Percentiles rank a stretch among this genome's conserved stretches.
phyloP scores from a whole-genome alignment of 2,888 invertebrate genomes.

The Agrochola lychnidis region DNA sequence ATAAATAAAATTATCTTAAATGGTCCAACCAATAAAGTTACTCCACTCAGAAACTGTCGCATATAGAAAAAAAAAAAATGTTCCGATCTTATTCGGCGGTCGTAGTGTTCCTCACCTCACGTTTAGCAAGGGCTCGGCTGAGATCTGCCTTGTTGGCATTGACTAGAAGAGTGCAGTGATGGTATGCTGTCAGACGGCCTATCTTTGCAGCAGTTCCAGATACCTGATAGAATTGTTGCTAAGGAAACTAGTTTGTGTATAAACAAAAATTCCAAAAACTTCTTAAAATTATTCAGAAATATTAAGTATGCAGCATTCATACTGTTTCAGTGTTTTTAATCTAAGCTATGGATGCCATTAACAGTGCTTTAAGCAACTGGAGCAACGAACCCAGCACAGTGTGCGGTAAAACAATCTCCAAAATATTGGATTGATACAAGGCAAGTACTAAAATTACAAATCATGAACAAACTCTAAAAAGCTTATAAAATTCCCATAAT shows the following conservation, averaged over 20 bases:
- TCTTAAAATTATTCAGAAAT: not conserved
- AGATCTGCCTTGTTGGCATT: conserved; percentile 95
- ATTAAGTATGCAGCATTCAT: not conserved
- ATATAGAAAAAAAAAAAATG: not conserved
- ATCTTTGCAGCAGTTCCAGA: conserved; percentile 99
- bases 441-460: not conserved
- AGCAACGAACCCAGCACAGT: not conserved
- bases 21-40: not conserved
- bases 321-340: not conserved
- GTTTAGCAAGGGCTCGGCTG: conserved; percentile 93
- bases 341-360: not conserved
- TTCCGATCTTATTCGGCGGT: conserved; percentile 44
- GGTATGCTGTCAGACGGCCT: conserved; percentile 97
- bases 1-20: not conserved
- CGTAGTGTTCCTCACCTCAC: conserved; percentile 91
- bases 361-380: not conserved
- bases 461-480: not conserved
- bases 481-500: not conserved
- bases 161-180: conserved; percentile 98
- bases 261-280: not conserved
- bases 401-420: not conserved
- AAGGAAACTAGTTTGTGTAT: conserved; percentile 67
- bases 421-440: not conserved
- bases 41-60: conserved; percentile 4
- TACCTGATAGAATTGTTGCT: conserved; percentile 90